Conservation (phyloP, 2,888 invertebrate genomes). For the Troides aeacus region DNA sequence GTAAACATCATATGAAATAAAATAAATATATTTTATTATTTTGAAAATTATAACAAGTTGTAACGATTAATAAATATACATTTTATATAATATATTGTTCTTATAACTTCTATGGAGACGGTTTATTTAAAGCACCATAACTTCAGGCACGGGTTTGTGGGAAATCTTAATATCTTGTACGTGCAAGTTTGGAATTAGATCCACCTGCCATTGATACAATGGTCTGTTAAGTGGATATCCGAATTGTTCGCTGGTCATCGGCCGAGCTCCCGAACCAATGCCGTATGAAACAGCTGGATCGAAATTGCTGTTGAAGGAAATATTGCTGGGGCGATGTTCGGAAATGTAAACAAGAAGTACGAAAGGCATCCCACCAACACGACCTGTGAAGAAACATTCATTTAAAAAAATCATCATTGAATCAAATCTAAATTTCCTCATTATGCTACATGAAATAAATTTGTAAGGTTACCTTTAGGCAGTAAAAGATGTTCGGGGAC, state of each 20-base stretch:
- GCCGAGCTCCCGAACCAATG: conserved; percentile 66
- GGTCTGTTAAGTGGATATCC: conserved; percentile 81
- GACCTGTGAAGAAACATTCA: conserved; percentile 47
- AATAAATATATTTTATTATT: too few species aligned
- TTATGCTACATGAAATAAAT: background rate
- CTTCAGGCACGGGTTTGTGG: conserved; percentile 71
- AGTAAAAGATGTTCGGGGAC: conserved; percentile 82
- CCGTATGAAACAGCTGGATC: conserved; percentile 76
- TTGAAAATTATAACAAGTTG: too few species aligned
- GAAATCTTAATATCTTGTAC: conserved; percentile 74
- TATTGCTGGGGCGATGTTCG: conserved; percentile 68
- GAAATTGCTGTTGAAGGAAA: conserved; percentile 59
- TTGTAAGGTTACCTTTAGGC: conserved; percentile 77
- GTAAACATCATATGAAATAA: too few species aligned
- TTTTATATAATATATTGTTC: background rate
- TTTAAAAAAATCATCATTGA: background rate
- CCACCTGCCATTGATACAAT: conserved; percentile 57
- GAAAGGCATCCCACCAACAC: conserved; percentile 79
- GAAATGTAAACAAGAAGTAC: conserved; percentile 81
- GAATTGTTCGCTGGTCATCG: conserved; percentile 69
- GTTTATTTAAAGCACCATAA: conserved; percentile 38
- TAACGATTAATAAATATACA: too few species aligned
- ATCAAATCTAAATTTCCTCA: background rate
- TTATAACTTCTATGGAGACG: background rate
- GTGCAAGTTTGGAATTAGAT: conserved; percentile 67